Base-by-base conservation (phyloP, 2,888 invertebrate species). In the Bibio marci region DNA sequence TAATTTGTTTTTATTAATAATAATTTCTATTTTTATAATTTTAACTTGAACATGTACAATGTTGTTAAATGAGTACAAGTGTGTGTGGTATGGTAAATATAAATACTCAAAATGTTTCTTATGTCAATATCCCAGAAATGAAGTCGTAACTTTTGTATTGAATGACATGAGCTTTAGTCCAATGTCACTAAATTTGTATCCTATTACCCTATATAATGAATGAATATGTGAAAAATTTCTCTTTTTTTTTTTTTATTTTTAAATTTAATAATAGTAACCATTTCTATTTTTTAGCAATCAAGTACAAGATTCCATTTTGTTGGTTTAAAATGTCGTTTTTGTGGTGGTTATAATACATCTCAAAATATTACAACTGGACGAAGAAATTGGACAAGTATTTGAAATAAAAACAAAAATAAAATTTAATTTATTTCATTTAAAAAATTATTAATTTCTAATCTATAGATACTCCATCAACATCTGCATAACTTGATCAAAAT, bases 311-410 rank as follows among this genome's bases (percentile, higher is more conserved):
- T 86, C 59, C 90, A 91, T 56, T 80, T 88, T 43, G 78, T 90
- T 25, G 90, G 88, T 2, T 64, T 86, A 41, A 90, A 90, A 58
- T 91, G 90, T 56, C 66, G 69, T 32, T 72, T 78, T 47, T 90
- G 90, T 55, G 86, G 85, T n/a, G 87, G 85, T 2, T 90, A 90
- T 59, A 90, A 90, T 58, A 90, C 90, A 1, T 82, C 83, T 50
- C 74, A 80, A 52, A 78, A 80, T 32, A 53, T 58, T 4, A 60
- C 59, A 43, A 53, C 30, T 14, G 11, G 59, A 41, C 56, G 58
- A 32, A 50, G 55, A 43, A 57, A 56, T 7, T 48, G 58, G 47
- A 57, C 52, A 37, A 52, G 52, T 12, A 31, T 35, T 15, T 27
- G 22, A 40, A 27, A 22, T 32, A 31, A n/a, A n/a, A 12, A 14